Evolutionary conservation across 2,113 vertebrate species (phyloP).

Genomic region (Pterophyllum scalare): DNA sequence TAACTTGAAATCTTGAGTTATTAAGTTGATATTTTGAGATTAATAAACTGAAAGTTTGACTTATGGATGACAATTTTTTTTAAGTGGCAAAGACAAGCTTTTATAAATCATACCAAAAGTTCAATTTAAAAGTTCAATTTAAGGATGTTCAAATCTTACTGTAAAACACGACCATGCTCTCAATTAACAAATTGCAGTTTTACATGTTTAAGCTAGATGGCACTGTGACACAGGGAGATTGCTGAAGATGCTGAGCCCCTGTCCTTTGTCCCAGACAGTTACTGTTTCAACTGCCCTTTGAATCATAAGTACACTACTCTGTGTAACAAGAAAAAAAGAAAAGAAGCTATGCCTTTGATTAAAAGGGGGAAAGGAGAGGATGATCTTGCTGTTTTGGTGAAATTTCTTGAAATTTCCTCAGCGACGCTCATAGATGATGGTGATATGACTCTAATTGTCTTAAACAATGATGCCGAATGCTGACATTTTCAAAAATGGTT

Average conservation of each 20-base stretch:
- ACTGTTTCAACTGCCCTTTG: constrained; percentile 27
- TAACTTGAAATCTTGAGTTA: not conserved
- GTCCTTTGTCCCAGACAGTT: constrained; percentile 57
- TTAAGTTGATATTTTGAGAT: not conserved
- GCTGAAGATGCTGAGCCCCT: not conserved
- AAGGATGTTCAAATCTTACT: not conserved
- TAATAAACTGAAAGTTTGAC: not conserved
- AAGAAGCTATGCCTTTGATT: not conserved
- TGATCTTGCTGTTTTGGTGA: not conserved
- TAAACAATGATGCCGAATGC: not conserved
- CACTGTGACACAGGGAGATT: constrained; percentile 54
- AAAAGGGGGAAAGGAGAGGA: not conserved
- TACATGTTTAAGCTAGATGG: constrained; percentile 59
- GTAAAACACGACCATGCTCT: not conserved
- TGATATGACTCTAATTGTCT: not conserved
- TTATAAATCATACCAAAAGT: not conserved
- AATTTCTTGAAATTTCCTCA: not conserved
- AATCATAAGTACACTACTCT: constrained; percentile 2
- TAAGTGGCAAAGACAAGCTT: not conserved
- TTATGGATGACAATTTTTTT: not conserved
- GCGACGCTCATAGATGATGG: not conserved
- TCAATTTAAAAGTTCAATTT: not conserved
- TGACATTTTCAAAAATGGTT: not conserved
- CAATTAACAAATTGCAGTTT: not conserved
- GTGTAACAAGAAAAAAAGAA: not conserved